Conservation (phyloP, 2,888 invertebrate species). For the Druceiella hillmani region DNA sequence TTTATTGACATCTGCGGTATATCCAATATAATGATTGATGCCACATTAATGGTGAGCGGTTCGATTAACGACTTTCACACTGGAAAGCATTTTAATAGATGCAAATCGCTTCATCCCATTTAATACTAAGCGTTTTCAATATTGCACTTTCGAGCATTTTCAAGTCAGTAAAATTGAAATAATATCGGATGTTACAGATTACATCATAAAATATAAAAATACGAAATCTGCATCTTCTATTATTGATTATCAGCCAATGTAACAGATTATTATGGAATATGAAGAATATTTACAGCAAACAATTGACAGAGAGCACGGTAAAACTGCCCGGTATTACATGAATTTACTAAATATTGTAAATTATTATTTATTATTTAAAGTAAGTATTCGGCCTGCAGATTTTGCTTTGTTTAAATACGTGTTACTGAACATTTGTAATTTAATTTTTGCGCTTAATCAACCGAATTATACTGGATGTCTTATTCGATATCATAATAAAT, state of each 20-base stretch:
- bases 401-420: slow-evolving; percentile 19
- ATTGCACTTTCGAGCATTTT: slow-evolving; percentile 23
- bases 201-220: too few relatives aligned
- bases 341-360: slow-evolving; percentile 7
- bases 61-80: slow-evolving; percentile 24
- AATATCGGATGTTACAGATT: too few relatives aligned
- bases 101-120: slow-evolving; percentile 22
- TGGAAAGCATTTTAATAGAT: slow-evolving; percentile 24
- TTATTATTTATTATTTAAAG: slow-evolving; percentile 3
- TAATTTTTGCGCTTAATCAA: slow-evolving; percentile 18
- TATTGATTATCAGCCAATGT: slow-evolving; percentile 1
- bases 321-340: slow-evolving; percentile 12
- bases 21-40: slow-evolving; percentile 20
- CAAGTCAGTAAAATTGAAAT: slow-evolving; percentile 11
- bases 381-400: slow-evolving; percentile 16
- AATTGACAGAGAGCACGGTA: slow-evolving; percentile 14
- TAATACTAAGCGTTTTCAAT: slow-evolving; percentile 16
- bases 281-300: slow-evolving; percentile 16
- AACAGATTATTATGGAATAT: slow-evolving; percentile 10
- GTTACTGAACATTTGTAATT: slow-evolving; percentile 14
- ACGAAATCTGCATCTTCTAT: too few relatives aligned
- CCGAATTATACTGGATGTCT: slow-evolving; percentile 12
- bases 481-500: slow-evolving; percentile 3
- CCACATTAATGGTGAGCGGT: slow-evolving; percentile 22
- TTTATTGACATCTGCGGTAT: slow-evolving; percentile 23